Evolutionary conservation across 2,113 vertebrate genomes (phyloP).

Genomic region (Gobio gobio): DNA sequence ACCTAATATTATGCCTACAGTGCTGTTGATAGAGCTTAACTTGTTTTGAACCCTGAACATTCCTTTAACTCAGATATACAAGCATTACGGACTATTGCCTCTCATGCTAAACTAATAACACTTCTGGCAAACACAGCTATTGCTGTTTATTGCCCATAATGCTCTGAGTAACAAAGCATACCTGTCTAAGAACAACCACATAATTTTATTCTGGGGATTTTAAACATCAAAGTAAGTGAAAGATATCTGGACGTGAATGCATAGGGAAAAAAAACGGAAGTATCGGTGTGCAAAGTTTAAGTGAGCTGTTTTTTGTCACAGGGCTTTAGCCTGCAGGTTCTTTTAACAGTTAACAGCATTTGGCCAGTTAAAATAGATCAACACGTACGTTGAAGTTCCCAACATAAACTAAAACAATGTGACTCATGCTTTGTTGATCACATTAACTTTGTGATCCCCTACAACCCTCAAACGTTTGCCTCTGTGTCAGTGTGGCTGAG

Average conservation of each 20-base stretch:
- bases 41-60: not conserved
- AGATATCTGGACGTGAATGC: not conserved
- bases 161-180: constrained; percentile 9
- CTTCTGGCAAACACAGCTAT: not conserved
- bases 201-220: not conserved
- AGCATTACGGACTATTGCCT: not conserved
- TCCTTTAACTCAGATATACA: not conserved
- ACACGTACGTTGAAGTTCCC: not conserved
- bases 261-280: not conserved
- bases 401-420: constrained; percentile 11
- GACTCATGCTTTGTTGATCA: constrained; percentile 23
- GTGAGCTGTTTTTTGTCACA: constrained; percentile 14
- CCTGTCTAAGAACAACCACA: not conserved
- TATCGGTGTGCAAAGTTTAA: not conserved
- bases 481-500: not conserved
- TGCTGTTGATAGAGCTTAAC: not conserved
- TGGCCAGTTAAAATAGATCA: constrained; percentile 2
- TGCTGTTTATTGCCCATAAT: not conserved
- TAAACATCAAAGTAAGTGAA: not conserved
- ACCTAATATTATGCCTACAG: not conserved
- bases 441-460: not conserved
- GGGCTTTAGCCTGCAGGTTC: not conserved
- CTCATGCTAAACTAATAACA: not conserved
- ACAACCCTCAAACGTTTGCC: not conserved
- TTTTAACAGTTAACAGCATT: not conserved